Base-by-base conservation (phyloP, 2,888 invertebrate genomes). In the Trichogramma evanescens region DNA sequence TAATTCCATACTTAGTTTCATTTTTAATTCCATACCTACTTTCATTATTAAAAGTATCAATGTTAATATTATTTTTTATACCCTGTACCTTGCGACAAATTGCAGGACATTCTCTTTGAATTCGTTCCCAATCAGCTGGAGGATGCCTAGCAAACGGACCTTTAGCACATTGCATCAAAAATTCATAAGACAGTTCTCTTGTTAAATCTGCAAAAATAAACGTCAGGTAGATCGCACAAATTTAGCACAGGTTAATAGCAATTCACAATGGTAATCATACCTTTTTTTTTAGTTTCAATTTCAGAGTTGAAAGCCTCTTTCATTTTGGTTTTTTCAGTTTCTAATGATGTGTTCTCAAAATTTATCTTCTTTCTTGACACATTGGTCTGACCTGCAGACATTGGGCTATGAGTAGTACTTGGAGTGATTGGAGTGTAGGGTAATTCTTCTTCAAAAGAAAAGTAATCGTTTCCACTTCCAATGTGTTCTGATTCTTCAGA, bases 121-220 rank as follows among this genome's bases (percentile, higher is more conserved):
- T 82, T 57, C 79, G 77, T 56, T 80, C 78, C 82, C 83, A 82
- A 69, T 82, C 82, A 51, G 71, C 72, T 42, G 84, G 84, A 54
- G 80, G 76, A 51, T 76, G 71, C 65, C 81, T 77, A 67, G 83
- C 82, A 55, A 80, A 78, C 41, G 83, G 83, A 56, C 83, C 82
- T 74, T 80, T 79, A 57, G 83, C 81, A 71, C 83, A 79, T 56
- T 80, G 78, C 63, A 83, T 79, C 67, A 84, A 71, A 71, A 79
- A 79, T 71, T 82, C 82, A 64, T 77, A 77, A 38, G 76, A 74
- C 65, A 77, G 72, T 66, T 74, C 76, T 65, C 72, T 73, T 63
- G 71, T 66, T 67, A 71, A 72, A 52, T 61, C 65, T 65, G 54
- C 3, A 58, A 42, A 53, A 53, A 9, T 42, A 54, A 39, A 63